Conservation (phyloP, 2,797 vertebrate genomes). For the Chiloscyllium punctatum region DNA sequence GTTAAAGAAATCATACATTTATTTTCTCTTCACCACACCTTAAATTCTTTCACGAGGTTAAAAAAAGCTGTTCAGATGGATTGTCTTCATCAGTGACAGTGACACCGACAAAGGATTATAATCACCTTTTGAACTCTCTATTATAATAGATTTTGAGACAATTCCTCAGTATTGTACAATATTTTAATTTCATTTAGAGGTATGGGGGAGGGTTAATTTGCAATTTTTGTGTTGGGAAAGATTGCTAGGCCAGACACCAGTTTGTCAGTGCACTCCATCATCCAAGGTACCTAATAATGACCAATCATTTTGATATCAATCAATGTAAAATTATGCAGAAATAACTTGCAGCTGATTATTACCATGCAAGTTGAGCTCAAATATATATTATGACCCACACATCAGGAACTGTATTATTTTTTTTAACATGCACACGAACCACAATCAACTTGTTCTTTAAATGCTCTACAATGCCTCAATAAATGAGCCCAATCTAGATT, state of each 20-base stretch:
- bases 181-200: neutral
- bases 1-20: neutral
- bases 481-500: neutral
- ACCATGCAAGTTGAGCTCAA: neutral
- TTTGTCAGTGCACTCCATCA: slow-evolving; percentile 26
- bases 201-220: neutral
- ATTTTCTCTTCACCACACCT: neutral
- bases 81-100: neutral
- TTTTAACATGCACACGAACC: neutral
- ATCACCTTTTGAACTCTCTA: neutral
- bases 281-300: neutral
- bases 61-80: neutral
- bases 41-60: neutral
- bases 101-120: neutral
- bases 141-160: neutral
- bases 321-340: neutral
- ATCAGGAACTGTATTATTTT: neutral
- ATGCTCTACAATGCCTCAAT: neutral
- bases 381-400: neutral
- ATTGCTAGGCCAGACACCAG: neutral
- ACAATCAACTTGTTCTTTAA: neutral
- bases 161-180: neutral
- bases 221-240: neutral
- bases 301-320: neutral
- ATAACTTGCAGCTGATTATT: neutral